phyloP scores from a whole-genome alignment of 2,113 vertebrate genomes.

The Peucedramus taeniatus region DNA sequence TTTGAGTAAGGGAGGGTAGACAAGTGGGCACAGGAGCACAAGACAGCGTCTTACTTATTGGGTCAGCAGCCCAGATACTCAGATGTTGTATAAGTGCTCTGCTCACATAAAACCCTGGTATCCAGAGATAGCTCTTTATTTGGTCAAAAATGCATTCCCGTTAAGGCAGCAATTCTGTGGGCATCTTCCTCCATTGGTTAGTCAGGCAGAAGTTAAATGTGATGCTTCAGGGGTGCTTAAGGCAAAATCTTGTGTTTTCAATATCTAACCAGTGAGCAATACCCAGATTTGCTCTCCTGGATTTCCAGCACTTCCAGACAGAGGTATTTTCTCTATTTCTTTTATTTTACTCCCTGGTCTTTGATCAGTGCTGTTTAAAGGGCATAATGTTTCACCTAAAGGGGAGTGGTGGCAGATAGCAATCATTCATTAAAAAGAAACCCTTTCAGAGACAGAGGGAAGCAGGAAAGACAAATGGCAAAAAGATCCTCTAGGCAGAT shows the following conservation, averaged over 20 bases:
- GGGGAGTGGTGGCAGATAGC: background rate
- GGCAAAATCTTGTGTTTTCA: background rate
- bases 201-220: background rate
- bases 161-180: background rate
- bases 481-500: background rate
- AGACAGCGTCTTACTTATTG: background rate
- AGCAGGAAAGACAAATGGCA: background rate
- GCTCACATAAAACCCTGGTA: background rate
- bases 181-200: background rate
- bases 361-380: background rate
- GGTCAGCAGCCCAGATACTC: background rate
- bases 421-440: background rate
- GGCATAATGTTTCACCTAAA: background rate
- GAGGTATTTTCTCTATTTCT: background rate
- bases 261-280: background rate
- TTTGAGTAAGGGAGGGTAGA: background rate
- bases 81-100: background rate
- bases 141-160: background rate
- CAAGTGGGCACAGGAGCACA: background rate
- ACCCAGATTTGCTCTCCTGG: background rate
- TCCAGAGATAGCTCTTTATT: background rate
- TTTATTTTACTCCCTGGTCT: background rate
- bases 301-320: background rate
- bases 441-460: background rate
- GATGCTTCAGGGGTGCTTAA: background rate